Percentiles rank a stretch among this genome's conserved stretches.
phyloP scores from a whole-genome alignment of 2,797 vertebrate genomes.

The Scolopax bukidnonensis region DNA sequence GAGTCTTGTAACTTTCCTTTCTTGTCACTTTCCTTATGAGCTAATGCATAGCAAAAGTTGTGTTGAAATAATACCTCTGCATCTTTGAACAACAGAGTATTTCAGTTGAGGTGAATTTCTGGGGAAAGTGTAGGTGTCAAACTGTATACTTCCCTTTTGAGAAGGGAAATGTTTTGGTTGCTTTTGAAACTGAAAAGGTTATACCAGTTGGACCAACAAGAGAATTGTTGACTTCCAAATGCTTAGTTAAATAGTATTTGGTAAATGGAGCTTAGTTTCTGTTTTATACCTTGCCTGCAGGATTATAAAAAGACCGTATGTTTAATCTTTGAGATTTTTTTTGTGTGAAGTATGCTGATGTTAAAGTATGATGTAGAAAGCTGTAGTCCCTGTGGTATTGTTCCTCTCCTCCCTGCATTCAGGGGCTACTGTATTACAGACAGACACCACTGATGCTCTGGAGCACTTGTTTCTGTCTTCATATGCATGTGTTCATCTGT shows the following conservation, averaged over 20 bases:
- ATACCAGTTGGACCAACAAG: background rate
- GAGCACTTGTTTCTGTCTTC: background rate
- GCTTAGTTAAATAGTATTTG: background rate
- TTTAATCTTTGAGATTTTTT: background rate
- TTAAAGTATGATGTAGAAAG: background rate
- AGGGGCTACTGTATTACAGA: rapidly evolving
- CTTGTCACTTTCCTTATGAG: background rate
- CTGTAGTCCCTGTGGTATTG: background rate
- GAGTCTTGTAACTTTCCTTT: background rate
- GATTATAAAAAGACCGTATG: background rate
- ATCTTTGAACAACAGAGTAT: background rate
- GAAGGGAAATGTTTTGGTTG: background rate
- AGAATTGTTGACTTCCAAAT: background rate
- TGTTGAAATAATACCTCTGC: background rate
- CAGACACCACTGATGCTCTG: background rate
- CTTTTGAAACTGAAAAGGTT: background rate
- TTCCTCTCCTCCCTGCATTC: rapidly evolving
- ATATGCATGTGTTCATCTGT: too few relatives aligned
- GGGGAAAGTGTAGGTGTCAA: background rate
- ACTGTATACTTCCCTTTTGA: background rate
- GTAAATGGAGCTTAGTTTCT: background rate
- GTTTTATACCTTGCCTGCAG: background rate
- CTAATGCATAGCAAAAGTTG: background rate
- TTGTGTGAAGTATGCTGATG: background rate
- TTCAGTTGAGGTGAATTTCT: background rate